These are phyloP conservation scores for Tetramorium parvispinum DNA, from an alignment of 1,140 invertebrate genomes.

Conservation along the genomic window DNA sequence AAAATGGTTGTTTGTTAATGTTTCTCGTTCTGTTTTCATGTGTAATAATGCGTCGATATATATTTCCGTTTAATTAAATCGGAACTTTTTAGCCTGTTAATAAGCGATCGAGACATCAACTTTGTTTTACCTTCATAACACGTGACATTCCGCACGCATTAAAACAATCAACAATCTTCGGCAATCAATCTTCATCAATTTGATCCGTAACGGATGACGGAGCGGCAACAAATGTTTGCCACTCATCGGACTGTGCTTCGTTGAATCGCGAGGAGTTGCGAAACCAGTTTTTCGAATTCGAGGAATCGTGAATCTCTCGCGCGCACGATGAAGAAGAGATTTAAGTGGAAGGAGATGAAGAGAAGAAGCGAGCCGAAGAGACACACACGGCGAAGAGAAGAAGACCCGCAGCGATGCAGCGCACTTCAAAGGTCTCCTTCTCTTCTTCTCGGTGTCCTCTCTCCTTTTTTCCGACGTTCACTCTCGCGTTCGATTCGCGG, in stretches of 20 bases:
- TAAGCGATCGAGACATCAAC: slow-evolving; percentile 28
- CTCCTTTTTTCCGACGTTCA: slow-evolving; percentile 65
- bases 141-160: neutral
- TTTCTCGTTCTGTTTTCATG: neutral
- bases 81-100: neutral
- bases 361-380: slow-evolving; percentile 32
- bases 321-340: slow-evolving; percentile 58
- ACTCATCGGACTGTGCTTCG: slow-evolving; percentile 57
- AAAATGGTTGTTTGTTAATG: neutral
- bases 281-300: slow-evolving; percentile 71
- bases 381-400: slow-evolving; percentile 47
- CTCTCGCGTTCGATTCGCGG: slow-evolving; percentile 61
- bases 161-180: slow-evolving; percentile 35
- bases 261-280: slow-evolving; percentile 65
- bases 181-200: slow-evolving; percentile 43
- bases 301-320: slow-evolving; percentile 52
- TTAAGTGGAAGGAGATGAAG: slow-evolving; percentile 1
- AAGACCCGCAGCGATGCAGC: slow-evolving; percentile 60
- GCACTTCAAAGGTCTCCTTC: slow-evolving; percentile 63
- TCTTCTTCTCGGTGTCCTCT: slow-evolving; percentile 39
- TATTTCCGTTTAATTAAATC: slow-evolving; percentile 15
- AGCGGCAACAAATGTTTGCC: slow-evolving; percentile 50
- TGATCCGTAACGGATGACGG: slow-evolving; percentile 29
- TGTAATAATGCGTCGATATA: neutral
- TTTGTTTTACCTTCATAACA: neutral